Base-by-base conservation (phyloP, 2,888 invertebrate species). In the Eulithis prunata region DNA sequence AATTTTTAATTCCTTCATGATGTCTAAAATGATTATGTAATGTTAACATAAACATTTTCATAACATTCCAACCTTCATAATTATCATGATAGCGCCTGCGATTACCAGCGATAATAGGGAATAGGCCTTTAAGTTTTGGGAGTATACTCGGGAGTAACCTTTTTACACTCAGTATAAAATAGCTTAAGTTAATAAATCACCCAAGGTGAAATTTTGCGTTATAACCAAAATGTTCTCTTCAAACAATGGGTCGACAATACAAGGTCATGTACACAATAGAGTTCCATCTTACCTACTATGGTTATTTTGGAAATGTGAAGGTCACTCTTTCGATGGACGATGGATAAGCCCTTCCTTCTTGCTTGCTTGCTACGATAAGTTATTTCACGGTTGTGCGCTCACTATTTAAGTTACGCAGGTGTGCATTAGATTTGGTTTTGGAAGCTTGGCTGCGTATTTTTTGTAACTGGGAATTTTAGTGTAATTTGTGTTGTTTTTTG, bases 231-330 rank as follows among this genome's bases (percentile, higher is more conserved):
- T 86, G 87, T 78, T 86, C 85, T 85, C 76, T 70, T 72, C 76
- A 71, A 85, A 87, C 86, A 88, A 88, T 87, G 77, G 84, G 63
- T 74, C 72, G 76, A 70, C 64, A 71, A 62, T 66, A 71, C 83
- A 86, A 86, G 87, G 87, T 77, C 83, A 71, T 45, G 58, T 66
- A 80, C 77, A 89, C 90, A 90, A 90, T 90, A 80, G 88, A 72
- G 75, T 71, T 69, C 75, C 49, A 8, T 59, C 38, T 1, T 36
- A 36, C 36, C 36, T 49, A 13, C 45, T 61, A 53, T 78, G 61
- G 81, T 82, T 82, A 88, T 90, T 91, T 92, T 91, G 90, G 84
- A 90, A 91, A 91, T 84, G 84, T 76, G 86, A 90, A 91, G 91
- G 91, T 86, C 87, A 83, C 57, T 49, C 83, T 84, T 78, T 70